Conservation (phyloP, 2,113 vertebrate genomes). For the Mungos mungo region DNA sequence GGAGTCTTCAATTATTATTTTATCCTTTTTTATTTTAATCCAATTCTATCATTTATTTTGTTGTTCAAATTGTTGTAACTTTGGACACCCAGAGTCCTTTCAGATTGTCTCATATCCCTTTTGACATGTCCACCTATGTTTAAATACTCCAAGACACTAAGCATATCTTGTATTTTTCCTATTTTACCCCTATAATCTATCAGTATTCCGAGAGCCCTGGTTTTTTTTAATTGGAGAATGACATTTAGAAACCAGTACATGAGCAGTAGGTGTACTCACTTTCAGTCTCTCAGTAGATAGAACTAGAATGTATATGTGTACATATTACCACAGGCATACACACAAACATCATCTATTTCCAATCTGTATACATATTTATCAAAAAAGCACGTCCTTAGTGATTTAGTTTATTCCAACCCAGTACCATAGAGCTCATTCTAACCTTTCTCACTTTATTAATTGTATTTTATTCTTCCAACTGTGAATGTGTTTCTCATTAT, state of each 20-base stretch:
- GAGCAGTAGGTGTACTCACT: neutral
- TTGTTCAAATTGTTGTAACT: neutral
- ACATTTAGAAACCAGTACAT: neutral
- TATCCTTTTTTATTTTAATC: neutral
- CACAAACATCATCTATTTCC: neutral
- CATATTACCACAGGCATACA: neutral
- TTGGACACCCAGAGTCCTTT: neutral
- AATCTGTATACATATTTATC: neutral
- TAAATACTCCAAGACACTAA: neutral
- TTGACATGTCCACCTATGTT: neutral
- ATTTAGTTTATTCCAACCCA: neutral
- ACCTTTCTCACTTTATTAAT: neutral
- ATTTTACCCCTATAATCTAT: neutral
- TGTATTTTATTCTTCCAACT: neutral
- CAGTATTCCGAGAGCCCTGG: neutral
- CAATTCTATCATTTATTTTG: neutral
- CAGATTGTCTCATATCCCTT: neutral
- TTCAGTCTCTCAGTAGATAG: neutral
- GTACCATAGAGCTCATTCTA: neutral
- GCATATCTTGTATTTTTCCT: neutral
- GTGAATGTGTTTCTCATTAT: neutral
- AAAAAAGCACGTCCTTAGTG: neutral
- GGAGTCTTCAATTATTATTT: neutral
- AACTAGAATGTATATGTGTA: neutral
- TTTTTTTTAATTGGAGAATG: neutral